phyloP scores from a whole-genome alignment of 2,113 vertebrate genomes.

The Sebastes schlegelii region DNA sequence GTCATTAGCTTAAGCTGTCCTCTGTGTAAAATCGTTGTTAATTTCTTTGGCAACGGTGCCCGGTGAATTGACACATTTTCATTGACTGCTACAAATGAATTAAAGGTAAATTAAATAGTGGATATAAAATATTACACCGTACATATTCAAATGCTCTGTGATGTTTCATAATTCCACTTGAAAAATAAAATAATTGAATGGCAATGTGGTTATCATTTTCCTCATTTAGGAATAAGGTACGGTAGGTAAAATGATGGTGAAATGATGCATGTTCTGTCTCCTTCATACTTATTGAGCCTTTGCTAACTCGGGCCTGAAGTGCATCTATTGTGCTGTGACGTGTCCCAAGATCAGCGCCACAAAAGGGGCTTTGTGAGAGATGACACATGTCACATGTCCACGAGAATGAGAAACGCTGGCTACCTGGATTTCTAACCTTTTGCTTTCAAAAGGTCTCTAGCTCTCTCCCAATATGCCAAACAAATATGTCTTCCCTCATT shows the following conservation, averaged over 20 bases:
- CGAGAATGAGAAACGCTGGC: conserved; percentile 21
- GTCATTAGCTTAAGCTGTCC: conserved; percentile 81
- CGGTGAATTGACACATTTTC: conserved; percentile 53
- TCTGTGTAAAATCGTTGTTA: conserved; percentile 72
- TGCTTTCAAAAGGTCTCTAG: conserved; percentile 1
- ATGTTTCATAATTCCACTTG: not conserved
- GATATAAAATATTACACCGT: not conserved
- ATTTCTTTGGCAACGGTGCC: conserved; percentile 61
- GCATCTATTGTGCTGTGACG: conserved; percentile 53
- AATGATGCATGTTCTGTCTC: conserved; percentile 22
- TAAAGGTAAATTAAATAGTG: conserved; percentile 3
- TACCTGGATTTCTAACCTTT: conserved; percentile 44
- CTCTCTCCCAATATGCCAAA: not conserved
- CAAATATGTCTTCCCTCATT: not conserved
- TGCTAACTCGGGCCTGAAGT: conserved; percentile 54
- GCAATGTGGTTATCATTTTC: not conserved
- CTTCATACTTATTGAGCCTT: conserved; percentile 38
- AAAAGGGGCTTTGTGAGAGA: conserved; percentile 76
- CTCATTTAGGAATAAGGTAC: conserved; percentile 7
- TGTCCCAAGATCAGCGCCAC: conserved; percentile 56
- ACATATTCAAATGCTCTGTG: not conserved
- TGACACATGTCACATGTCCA: conserved; percentile 59
- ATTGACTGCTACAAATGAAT: conserved; percentile 49
- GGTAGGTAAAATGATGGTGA: not conserved
- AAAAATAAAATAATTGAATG: not conserved